Evolutionary conservation across 2,888 invertebrate genomes (phyloP), one percentile per base, ranked within the genome.

Genomic region (Antitype chi): DNA sequence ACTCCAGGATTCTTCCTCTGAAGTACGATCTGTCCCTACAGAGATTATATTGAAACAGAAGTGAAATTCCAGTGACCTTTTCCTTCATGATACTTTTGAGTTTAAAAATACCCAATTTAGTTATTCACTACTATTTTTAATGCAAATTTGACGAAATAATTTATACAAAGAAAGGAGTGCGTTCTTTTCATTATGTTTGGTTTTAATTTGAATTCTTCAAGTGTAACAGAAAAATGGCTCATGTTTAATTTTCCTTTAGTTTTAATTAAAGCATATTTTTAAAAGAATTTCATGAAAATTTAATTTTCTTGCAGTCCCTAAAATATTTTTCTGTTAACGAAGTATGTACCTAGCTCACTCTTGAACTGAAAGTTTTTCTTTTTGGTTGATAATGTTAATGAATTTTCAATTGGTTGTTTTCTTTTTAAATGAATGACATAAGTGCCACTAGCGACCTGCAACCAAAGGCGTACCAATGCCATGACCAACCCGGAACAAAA

Each of bases 141-240:
- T 72, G 72, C 62, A 28, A 63, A 57, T 20, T 78, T 55, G 32
- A 63, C 53, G 32, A 69, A 79, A 20, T 60, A 68, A 83, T 72
- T 57, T 79, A 72, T 66, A 25, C 11, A 32, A 78, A 59, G 66
- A 70, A 74, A 80, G 4, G 9, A 67, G 23, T 38, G 59, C 15
- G 23, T 49, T 67, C 20, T 75, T 75, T 80, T 70, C 38, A 63
- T 74, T 60, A 64, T 32, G n/a, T 84, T 67, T 59, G 62, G 32
- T 63, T 84, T 82, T 70, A 70, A 84, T 82, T 84, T 69, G 7
- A 84, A 73, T 84, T 73, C 59, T 43, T 70, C 32, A 59, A 85
- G 62, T 75, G 75, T 67, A 75, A 53, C 43, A 57, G 47, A 49
- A 74, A 38, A 67, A 68, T n/a, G 28, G 17, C 17, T 38, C 67